Percentiles rank a stretch among this genome's conserved stretches.
phyloP scores from a whole-genome alignment of 2,113 vertebrate species.

The Tretioscincus oriximinensis region DNA sequence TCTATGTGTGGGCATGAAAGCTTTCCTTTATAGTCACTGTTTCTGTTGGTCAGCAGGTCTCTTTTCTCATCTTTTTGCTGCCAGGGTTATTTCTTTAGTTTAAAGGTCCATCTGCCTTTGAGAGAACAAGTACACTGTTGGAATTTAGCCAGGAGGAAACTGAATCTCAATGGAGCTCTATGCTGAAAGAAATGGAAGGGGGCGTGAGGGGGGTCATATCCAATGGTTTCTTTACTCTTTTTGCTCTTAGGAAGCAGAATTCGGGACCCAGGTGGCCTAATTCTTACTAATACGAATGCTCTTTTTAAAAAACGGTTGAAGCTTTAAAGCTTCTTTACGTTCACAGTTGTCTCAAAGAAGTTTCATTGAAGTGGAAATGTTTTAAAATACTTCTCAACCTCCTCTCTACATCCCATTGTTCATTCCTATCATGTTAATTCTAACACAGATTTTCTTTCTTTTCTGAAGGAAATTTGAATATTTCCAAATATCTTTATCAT shows the following conservation, averaged over 20 bases:
- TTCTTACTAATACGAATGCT: conserved; percentile 20
- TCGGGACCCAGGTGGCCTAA: conserved; percentile 15
- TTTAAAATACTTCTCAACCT: not conserved
- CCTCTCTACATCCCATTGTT: not conserved
- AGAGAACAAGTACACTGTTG: conserved; percentile 12
- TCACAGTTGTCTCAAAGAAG: not conserved
- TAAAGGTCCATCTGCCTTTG: conserved; percentile 12
- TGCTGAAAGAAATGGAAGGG: conserved; percentile 8
- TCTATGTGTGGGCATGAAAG: not conserved
- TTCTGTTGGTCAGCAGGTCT: not conserved
- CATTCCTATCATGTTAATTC: not conserved
- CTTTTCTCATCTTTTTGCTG: not conserved
- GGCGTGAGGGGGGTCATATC: not conserved
- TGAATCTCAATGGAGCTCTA: not conserved
- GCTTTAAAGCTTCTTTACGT: conserved; percentile 21
- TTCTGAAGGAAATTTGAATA: not conserved
- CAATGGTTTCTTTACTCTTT: not conserved
- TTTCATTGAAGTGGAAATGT: not conserved
- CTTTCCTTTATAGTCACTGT: not conserved
- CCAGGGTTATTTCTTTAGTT: conserved; percentile 2
- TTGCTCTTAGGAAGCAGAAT: conserved; percentile 12
- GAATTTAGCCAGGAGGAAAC: conserved; percentile 22
- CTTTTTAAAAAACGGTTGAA: conserved; percentile 4
- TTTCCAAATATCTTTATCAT: not conserved
- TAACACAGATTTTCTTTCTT: not conserved